Conservation (phyloP, 1,140 invertebrate genomes). For the Probaryconus sp. region DNA sequence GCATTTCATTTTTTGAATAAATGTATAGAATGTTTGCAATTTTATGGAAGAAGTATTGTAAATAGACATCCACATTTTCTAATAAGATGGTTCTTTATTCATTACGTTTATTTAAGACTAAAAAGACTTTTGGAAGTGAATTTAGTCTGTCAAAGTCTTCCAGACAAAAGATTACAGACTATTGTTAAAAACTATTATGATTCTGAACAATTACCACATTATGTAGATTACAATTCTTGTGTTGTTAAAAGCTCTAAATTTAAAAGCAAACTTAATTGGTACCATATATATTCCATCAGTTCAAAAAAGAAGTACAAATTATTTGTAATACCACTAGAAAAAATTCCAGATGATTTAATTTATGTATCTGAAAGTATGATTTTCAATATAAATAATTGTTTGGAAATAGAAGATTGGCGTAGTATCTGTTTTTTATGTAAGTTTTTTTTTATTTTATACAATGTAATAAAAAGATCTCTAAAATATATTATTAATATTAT, state of each 20-base stretch:
- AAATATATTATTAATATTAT: conserved; percentile 5
- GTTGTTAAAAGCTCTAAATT: conserved; percentile 51
- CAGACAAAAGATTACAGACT: conserved; percentile 57
- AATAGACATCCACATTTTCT: conserved; percentile 36
- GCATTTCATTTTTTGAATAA: background rate
- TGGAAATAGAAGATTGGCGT: conserved; percentile 24
- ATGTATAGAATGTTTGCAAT: conserved; percentile 18
- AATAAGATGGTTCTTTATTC: conserved; percentile 51
- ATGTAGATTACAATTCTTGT: conserved; percentile 65
- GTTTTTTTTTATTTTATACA: conserved; percentile 38
- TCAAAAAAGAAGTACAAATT: conserved; percentile 70
- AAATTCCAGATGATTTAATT: conserved; percentile 69
- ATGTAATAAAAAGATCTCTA: too few relatives aligned
- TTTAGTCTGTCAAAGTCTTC: conserved; percentile 42
- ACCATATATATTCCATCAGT: conserved; percentile 63
- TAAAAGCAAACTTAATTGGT: conserved; percentile 54
- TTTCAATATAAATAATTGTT: conserved; percentile 75
- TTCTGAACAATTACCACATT: conserved; percentile 40
- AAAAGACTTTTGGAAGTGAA: conserved; percentile 55
- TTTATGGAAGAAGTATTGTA: conserved; percentile 6
- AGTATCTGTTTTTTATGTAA: conserved; percentile 66
- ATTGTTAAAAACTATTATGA: conserved; percentile 44
- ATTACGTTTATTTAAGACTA: conserved; percentile 60
- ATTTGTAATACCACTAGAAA: conserved; percentile 69
- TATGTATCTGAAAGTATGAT: conserved; percentile 78